phyloP scores from a whole-genome alignment of 2,888 invertebrate species.

The Aplocera efformata region DNA sequence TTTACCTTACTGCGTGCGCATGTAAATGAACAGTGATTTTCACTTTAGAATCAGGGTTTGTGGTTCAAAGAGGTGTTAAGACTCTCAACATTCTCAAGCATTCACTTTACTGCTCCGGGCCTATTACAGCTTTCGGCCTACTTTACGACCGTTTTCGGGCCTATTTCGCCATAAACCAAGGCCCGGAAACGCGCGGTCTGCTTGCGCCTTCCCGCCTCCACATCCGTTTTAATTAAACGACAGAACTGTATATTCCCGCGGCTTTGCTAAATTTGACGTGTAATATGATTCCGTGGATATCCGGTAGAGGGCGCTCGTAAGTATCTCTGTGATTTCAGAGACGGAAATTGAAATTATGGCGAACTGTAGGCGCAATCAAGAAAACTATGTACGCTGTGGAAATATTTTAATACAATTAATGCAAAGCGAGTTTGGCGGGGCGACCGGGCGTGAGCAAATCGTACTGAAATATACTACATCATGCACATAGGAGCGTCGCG shows the following conservation, averaged over 20 bases:
- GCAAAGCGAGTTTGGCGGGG: too few relatives aligned
- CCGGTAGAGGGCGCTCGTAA: conserved; percentile 5
- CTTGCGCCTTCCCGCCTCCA: conserved; percentile 11
- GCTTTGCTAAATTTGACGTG: conserved; percentile 28
- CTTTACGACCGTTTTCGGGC: conserved; percentile 7
- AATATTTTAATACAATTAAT: too few relatives aligned
- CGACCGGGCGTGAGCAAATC: too few relatives aligned
- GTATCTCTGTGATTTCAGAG: neutral
- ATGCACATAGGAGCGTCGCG: too few relatives aligned
- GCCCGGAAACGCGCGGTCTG: conserved; percentile 12
- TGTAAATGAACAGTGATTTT: too few relatives aligned
- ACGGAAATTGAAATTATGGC: neutral
- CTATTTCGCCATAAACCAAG: conserved; percentile 10
- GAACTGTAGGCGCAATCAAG: too few relatives aligned
- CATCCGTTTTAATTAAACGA: conserved; percentile 30
- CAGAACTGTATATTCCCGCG: conserved; percentile 26
- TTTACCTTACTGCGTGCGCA: too few relatives aligned
- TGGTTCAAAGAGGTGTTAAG: too few relatives aligned
- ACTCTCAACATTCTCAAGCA: neutral
- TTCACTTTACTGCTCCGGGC: neutral
- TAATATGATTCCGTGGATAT: conserved; percentile 19
- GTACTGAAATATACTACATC: too few relatives aligned
- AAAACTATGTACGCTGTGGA: too few relatives aligned
- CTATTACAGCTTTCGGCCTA: neutral
- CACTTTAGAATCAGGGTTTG: too few relatives aligned